These are phyloP conservation scores for Hippocampus abdominalis DNA, from an alignment of 2,113 vertebrate genomes.

Conservation along the genomic window DNA sequence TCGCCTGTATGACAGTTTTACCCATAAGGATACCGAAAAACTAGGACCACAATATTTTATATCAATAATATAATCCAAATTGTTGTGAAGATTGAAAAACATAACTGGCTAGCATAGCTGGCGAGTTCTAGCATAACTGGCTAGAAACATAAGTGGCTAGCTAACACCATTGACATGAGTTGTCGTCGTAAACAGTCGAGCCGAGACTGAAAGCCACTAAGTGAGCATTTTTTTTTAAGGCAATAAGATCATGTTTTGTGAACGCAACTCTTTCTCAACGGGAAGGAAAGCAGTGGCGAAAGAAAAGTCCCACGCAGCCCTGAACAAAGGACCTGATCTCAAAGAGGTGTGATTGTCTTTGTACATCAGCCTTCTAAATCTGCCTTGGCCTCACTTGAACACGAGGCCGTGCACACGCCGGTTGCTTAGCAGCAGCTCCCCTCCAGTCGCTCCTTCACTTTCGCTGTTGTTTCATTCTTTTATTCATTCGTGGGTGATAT, in stretches of 20 bases:
- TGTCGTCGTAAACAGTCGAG: no score
- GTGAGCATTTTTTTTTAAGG: conserved; percentile 23
- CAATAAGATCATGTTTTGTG: conserved; percentile 35
- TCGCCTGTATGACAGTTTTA: background rate
- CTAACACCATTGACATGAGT: no score
- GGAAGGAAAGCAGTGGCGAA: conserved; percentile 41
- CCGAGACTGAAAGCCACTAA: no score
- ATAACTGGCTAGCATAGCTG: no score
- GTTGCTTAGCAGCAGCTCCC: conserved; percentile 73
- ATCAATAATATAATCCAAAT: no score
- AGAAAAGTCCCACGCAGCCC: conserved; percentile 42
- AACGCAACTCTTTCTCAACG: conserved; percentile 42
- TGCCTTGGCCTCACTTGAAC: conserved; percentile 27
- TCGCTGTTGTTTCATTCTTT: conserved; percentile 23
- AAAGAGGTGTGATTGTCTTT: conserved; percentile 64
- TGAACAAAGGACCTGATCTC: conserved; percentile 62
- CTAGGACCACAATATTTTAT: background rate
- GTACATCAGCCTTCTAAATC: conserved; percentile 63
- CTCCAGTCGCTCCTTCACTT: conserved; percentile 39
- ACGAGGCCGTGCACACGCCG: conserved; percentile 7
- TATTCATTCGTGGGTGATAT: conserved; percentile 44
- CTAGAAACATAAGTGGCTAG: no score
- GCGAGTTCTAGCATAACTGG: no score
- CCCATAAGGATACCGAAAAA: background rate
- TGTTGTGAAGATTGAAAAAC: no score